These are phyloP conservation scores for Heteractis magnifica DNA, from an alignment of 92 coral and sea anemone genomes.

Conservation along the genomic window DNA sequence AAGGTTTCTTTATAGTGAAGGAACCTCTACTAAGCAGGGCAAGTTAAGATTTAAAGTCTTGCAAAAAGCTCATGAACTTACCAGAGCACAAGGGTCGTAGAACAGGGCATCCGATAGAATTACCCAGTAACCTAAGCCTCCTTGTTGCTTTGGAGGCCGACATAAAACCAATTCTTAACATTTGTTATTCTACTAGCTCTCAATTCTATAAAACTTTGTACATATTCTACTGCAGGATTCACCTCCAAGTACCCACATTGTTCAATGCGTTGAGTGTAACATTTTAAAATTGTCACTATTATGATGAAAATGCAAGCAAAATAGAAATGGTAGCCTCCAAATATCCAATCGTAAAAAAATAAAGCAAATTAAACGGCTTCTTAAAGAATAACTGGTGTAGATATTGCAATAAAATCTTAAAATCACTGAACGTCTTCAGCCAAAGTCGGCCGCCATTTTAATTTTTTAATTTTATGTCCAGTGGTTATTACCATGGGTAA, in stretches of 20 bases:
- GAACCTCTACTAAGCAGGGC: neutral
- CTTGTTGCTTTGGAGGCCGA: slow-evolving; percentile 59
- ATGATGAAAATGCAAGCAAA: neutral
- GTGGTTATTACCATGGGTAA: slow-evolving; percentile 7
- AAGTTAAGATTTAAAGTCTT: neutral
- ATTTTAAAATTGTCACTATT: neutral
- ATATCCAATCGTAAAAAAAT: neutral
- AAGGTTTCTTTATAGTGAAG: neutral
- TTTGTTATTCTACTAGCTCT: slow-evolving; percentile 19
- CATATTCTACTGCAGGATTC: neutral
- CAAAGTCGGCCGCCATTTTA: slow-evolving; percentile 25
- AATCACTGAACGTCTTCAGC: neutral
- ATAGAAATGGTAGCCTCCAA: neutral
- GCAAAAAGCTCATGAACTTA: neutral
- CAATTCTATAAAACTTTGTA: neutral
- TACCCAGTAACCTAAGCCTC: slow-evolving; percentile 57
- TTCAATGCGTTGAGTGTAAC: neutral
- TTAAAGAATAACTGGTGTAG: neutral
- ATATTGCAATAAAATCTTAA: neutral
- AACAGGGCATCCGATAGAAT: slow-evolving; percentile 37
- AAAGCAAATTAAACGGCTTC: neutral
- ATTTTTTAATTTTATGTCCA: neutral
- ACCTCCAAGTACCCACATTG: neutral
- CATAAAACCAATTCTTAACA: slow-evolving; percentile 55
- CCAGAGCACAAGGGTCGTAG: slow-evolving; percentile 55